These are phyloP conservation scores for Argynnis bischoffii DNA, from an alignment of 2,888 invertebrate genomes.

Conservation along the genomic window DNA sequence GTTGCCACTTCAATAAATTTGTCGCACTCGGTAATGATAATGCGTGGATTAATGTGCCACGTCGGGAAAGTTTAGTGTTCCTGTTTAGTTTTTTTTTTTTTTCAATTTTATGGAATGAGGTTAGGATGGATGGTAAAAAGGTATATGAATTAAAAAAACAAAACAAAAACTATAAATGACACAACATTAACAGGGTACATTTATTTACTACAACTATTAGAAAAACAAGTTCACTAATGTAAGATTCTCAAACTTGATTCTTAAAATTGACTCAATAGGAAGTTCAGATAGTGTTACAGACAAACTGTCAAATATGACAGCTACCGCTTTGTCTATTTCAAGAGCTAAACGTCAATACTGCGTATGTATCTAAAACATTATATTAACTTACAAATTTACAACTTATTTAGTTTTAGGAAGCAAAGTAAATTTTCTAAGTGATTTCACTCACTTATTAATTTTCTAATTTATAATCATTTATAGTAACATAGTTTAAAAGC, in stretches of 20 bases:
- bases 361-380: background rate
- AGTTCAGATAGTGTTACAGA: constrained; percentile 44
- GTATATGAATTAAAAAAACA: too few species aligned
- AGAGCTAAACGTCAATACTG: background rate
- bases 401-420: too few species aligned
- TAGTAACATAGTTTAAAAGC: too few species aligned
- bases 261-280: constrained; percentile 31
- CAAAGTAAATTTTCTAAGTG: too few species aligned
- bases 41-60: constrained; percentile 26
- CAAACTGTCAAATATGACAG: constrained; percentile 52
- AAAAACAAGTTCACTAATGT: constrained; percentile 16
- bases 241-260: constrained; percentile 10
- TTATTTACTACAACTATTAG: background rate
- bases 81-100: background rate
- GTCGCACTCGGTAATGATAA: constrained; percentile 37
- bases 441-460: too few species aligned
- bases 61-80: constrained; percentile 8
- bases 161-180: too few species aligned
- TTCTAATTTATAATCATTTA: too few species aligned
- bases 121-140: background rate
- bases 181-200: too few species aligned
- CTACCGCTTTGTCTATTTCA: constrained; percentile 37
- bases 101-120: background rate
- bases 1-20: constrained; percentile 43
- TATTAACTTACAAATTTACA: too few species aligned